A percentile compares a stretch with the other conserved stretches of the same genome.
phyloP scores from a whole-genome alignment of 2,113 vertebrate species.

The Rhinolophus sinicus region DNA sequence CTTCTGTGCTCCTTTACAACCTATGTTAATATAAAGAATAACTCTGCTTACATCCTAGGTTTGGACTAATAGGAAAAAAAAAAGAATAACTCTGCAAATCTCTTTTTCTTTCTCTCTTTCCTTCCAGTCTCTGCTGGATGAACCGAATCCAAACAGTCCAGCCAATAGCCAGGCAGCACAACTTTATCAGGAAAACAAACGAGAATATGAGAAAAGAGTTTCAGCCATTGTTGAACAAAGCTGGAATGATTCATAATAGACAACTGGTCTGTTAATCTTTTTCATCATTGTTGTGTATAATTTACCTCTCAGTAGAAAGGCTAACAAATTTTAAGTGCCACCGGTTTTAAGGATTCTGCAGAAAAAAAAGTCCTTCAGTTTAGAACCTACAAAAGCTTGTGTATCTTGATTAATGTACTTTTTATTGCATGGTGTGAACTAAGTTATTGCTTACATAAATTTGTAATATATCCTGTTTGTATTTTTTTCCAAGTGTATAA shows the following conservation, averaged over 20 bases:
- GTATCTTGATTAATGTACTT: constrained; percentile 91
- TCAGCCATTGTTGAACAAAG: constrained; percentile 99
- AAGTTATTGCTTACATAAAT: constrained; percentile 99
- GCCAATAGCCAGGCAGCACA: constrained; percentile 99
- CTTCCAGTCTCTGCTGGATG: constrained; percentile 95
- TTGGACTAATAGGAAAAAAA: too few relatives aligned
- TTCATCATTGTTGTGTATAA: constrained; percentile 84
- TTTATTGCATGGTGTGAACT: constrained; percentile 99
- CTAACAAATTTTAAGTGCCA: constrained; percentile 92
- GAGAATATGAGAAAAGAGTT: constrained; percentile 99
- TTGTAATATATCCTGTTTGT: constrained; percentile 98
- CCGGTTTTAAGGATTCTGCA: constrained; percentile 87
- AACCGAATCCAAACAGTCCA: constrained; percentile 98
- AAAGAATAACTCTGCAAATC: background rate
- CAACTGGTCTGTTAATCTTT: constrained; percentile 83
- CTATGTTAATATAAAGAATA: background rate
- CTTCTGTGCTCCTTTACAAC: background rate
- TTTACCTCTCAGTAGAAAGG: constrained; percentile 86
- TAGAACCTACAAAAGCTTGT: constrained; percentile 91
- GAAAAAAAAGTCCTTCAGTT: constrained; percentile 85
- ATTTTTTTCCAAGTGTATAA: constrained; percentile 93
- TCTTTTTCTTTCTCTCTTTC: background rate
- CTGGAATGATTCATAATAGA: constrained; percentile 96
- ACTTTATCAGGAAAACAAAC: constrained; percentile 99
- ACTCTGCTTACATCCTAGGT: background rate